These are phyloP conservation scores for Oreochromis aureus DNA, from an alignment of 2,113 vertebrate genomes.

Conservation along the genomic window DNA sequence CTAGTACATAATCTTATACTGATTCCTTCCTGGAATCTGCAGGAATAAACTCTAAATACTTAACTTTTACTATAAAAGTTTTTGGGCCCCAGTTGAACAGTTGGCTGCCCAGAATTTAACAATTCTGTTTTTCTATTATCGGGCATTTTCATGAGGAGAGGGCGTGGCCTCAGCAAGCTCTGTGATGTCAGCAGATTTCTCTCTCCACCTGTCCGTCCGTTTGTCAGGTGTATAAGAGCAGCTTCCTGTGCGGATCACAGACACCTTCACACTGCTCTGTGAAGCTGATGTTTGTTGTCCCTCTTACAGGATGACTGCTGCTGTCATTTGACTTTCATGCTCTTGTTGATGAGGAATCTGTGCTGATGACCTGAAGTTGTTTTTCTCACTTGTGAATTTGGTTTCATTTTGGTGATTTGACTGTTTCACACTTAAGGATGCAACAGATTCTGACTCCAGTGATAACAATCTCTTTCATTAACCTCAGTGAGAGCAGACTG, in stretches of 20 bases:
- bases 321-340: not conserved
- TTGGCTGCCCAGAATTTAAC: not conserved
- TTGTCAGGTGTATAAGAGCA: not conserved
- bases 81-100: not conserved
- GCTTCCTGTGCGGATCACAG: not conserved
- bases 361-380: not conserved
- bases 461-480: too few species aligned
- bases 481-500: not conserved
- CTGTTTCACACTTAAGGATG: not conserved
- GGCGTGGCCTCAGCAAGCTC: not conserved
- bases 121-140: not conserved
- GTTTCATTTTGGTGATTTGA: too few species aligned
- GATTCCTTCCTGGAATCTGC: not conserved
- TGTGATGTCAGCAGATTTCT: not conserved
- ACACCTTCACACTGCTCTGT: not conserved
- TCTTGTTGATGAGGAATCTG: not conserved
- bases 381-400: not conserved
- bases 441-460: not conserved
- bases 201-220: not conserved
- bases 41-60: not conserved
- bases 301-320: not conserved
- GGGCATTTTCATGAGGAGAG: not conserved
- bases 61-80: not conserved
- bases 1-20: not conserved
- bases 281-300: not conserved